A percentile compares a stretch with the other conserved stretches of the same genome.
These are phyloP conservation scores for Molorchus minor DNA, from an alignment of 2,888 invertebrate genomes.

Conservation along the genomic window DNA sequence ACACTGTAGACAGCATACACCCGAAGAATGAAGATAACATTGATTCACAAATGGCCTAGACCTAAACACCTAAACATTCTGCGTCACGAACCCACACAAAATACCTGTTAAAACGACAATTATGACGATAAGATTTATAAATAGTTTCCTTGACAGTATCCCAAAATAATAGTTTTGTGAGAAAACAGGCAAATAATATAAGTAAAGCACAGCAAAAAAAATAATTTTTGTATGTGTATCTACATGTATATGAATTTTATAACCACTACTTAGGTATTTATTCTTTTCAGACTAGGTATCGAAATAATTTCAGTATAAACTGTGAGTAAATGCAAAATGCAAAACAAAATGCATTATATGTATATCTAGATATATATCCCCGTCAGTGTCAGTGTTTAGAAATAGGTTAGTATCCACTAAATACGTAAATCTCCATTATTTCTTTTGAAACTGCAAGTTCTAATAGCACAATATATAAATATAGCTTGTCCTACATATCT, in stretches of 20 bases:
- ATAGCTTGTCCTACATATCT: constrained; percentile 19
- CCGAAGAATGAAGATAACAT: too few relatives aligned
- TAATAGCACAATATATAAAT: constrained; percentile 9
- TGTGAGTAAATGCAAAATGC: too few relatives aligned
- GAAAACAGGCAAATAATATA: constrained; percentile 7
- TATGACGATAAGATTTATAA: constrained; percentile 17
- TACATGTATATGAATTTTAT: too few relatives aligned
- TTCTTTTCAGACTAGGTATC: too few relatives aligned
- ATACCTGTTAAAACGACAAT: background rate
- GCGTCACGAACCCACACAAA: background rate
- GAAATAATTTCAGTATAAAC: too few relatives aligned
- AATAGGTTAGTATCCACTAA: constrained; percentile 6
- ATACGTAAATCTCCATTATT: constrained; percentile 1
- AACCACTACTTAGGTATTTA: too few relatives aligned
- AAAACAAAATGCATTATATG: too few relatives aligned
- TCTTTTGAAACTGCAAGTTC: background rate
- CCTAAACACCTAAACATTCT: background rate
- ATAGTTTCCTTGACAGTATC: constrained; percentile 15
- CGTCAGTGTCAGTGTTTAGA: too few relatives aligned
- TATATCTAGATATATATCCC: too few relatives aligned
- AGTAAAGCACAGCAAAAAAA: background rate
- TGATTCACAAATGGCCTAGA: background rate
- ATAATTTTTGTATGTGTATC: too few relatives aligned
- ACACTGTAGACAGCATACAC: too few relatives aligned
- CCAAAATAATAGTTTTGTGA: constrained; percentile 5